Base-by-base conservation (phyloP, 2,888 invertebrate genomes). In the Perdita meconis region DNA sequence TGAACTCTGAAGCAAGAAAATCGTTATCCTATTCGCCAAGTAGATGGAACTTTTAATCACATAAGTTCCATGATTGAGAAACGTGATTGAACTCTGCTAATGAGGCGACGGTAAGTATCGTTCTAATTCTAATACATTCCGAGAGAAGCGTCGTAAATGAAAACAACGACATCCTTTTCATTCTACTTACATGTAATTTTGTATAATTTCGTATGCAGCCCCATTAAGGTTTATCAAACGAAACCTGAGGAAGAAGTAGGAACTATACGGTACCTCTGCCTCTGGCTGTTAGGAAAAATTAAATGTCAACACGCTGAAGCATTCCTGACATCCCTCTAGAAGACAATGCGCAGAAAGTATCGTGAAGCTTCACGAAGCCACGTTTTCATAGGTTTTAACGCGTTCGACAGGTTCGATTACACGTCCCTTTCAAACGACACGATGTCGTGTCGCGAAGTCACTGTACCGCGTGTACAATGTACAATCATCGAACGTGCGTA, bases 21-120 rank as follows among this genome's bases (percentile, higher is more conserved):
- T n/a, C n/a, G n/a, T n/a, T n/a, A n/a, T n/a, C n/a, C n/a, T n/a
- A n/a, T n/a, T 6, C 30, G 30, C 30, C 30, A 30, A 30, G 30
- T 6, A 30, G 30, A 30, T 30, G 26, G 42, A 67, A 72, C 38
- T 47, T 71, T 72, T 40, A 72, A 72, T 72, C 24, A 55, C 38
- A 5, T 40, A 55, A 55, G 22, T 72, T 38, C 55, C 0, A 1
- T n/a, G 44, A n/a, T n/a, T n/a, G n/a, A n/a, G 2, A 19, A 47
- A 67, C 36, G 1, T 51, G 53, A 59, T 42, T 36, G 13, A 44
- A 34, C 16, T 36, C 51, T 44, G 12, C 10, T n/a, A 34, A 36
- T 16, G 24, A 36, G 59, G 19, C 24, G 13, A 19, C 10, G n/a
- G 24, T 10, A 59, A 26, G 16, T 16, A 26, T 16, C 59, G 2